Evolutionary conservation across 2,113 vertebrate genomes (phyloP), one percentile per base, ranked within the genome.

Genomic region (Seriola rivoliana): DNA sequence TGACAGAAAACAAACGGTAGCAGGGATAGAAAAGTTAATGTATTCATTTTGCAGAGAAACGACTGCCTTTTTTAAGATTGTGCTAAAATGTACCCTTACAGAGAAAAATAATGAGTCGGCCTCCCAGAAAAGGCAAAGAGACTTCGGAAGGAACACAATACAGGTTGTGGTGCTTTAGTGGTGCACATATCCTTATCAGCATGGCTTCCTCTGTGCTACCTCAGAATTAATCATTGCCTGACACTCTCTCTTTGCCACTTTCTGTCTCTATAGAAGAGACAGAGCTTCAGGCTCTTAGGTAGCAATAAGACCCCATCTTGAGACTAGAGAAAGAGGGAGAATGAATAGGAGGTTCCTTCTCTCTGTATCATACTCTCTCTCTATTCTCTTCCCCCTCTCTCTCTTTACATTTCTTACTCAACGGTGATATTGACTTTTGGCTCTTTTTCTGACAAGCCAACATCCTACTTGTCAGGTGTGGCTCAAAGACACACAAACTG

Each of bases 221-320:
- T 75, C 66, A 57, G 66, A 85, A 89, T 85, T 78, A 88, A 87
- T 87, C 84, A 89, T 66, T 68, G 38, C 46, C 82, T 81, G 65
- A 87, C 50, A 32, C 48, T 54, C 44, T 75, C 67, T 84, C 67
- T 71, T 67, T 78, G 63, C 58, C 57, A 23, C 58, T 50, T 79
- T 69, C 79, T 69, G 57, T 66, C 50, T 78, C 21, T 40, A 17
- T 76, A 63, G 69, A 63, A 71, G 63, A 80, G 55, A 80, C 48
- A 75, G 72, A 58, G 76, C 85, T 86, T 68, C 76, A 59, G 75
- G 84, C 78, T 69, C 69, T 68, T 42, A 8, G 84, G 75, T 57
- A 73, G 75, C 65, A 85, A 81, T 69, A 75, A 89, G 59, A 76
- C 60, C 71, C 40, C 38, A 74, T 66, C 80, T 82, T 21, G 0